These are phyloP conservation scores for Lonchura striata DNA, from an alignment of 2,113 vertebrate genomes.

Conservation along the genomic window DNA sequence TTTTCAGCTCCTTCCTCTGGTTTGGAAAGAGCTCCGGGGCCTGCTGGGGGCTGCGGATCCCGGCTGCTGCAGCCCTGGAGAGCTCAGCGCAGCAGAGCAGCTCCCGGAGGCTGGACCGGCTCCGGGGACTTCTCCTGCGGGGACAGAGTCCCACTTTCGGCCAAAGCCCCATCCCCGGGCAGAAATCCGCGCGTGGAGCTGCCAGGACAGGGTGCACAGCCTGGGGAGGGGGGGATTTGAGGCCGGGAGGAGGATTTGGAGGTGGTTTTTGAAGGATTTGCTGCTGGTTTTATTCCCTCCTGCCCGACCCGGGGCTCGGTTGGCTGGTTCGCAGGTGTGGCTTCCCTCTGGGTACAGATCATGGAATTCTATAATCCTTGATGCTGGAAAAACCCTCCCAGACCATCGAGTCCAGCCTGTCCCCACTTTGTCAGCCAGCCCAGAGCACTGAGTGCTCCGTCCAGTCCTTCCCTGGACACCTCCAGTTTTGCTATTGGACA, in stretches of 20 bases:
- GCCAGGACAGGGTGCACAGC: background rate
- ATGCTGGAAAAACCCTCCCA: background rate
- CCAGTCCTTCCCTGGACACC: background rate
- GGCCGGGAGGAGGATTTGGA: background rate
- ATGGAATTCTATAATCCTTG: background rate
- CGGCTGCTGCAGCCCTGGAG: fast-evolving
- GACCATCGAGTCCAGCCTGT: background rate
- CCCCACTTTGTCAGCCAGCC: background rate
- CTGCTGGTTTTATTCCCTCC: background rate
- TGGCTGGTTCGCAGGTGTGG: fast-evolving
- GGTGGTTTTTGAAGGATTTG: background rate
- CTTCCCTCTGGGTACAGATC: background rate
- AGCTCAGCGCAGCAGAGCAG: fast-evolving
- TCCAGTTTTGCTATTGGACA: background rate
- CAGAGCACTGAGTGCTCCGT: fast-evolving
- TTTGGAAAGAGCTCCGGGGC: background rate
- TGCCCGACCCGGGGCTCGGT: background rate
- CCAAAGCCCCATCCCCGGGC: fast-evolving
- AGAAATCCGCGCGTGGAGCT: background rate
- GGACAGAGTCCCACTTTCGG: background rate
- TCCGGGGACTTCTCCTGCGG: fast-evolving
- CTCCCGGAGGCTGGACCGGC: background rate
- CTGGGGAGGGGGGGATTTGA: background rate
- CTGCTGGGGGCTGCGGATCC: background rate
- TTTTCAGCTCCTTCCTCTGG: background rate